A percentile compares a stretch with the other conserved stretches of the same genome.
Conservation (phyloP, 2,113 vertebrate species). For the Equus quagga region DNA sequence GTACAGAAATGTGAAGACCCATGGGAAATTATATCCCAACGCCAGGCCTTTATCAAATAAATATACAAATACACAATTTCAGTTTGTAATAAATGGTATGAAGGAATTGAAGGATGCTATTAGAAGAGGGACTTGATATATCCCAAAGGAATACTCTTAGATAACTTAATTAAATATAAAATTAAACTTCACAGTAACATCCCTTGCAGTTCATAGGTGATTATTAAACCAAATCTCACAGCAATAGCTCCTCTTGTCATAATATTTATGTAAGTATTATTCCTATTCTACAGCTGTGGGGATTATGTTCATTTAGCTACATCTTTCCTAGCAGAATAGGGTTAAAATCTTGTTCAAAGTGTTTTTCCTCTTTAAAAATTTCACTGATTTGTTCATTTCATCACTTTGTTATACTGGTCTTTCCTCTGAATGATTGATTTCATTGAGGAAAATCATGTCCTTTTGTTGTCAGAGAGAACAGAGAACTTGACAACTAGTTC, state of each 20-base stretch:
- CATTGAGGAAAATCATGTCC: neutral
- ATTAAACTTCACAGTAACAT: neutral
- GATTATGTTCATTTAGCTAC: neutral
- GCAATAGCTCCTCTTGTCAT: neutral
- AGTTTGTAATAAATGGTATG: neutral
- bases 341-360: neutral
- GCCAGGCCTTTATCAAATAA: neutral
- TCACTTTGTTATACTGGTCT: neutral
- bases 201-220: neutral
- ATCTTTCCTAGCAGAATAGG: neutral
- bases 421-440: neutral
- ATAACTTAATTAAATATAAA: neutral
- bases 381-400: neutral
- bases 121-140: accelerated
- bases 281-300: accelerated
- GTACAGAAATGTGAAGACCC: neutral
- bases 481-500: neutral
- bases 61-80: neutral
- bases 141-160: neutral
- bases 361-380: neutral
- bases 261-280: neutral
- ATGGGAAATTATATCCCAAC: neutral
- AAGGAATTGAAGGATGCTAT: neutral
- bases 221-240: neutral
- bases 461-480: neutral